These are phyloP conservation scores for Sebastes dallii DNA, from an alignment of 2,797 vertebrate species.

Conservation along the genomic window DNA sequence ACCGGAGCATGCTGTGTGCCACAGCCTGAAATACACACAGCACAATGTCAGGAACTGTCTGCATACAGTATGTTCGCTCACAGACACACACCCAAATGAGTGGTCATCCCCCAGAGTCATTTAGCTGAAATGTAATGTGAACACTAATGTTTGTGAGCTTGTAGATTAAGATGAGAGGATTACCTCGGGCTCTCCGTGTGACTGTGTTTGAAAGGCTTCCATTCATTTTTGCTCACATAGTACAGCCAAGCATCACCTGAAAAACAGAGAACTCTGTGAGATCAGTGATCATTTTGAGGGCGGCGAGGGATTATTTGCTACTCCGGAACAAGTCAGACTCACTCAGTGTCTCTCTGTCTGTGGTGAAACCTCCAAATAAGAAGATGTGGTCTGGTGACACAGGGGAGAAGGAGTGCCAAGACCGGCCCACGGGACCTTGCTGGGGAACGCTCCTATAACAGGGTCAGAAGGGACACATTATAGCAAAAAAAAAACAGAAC, in stretches of 20 bases:
- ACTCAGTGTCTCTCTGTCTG: constrained; percentile 94
- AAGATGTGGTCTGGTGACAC: constrained; percentile 94
- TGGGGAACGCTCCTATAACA: constrained; percentile 80
- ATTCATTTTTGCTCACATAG: constrained; percentile 91
- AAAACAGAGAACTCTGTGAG: background rate
- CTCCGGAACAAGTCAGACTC: constrained; percentile 65
- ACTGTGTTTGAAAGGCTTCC: constrained; percentile 90
- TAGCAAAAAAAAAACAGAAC: background rate
- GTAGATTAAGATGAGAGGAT: background rate
- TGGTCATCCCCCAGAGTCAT: background rate
- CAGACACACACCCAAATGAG: background rate
- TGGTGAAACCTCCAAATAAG: constrained; percentile 97
- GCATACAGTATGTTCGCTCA: background rate
- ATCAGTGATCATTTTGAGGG: background rate
- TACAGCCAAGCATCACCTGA: constrained; percentile 97
- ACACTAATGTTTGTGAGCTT: background rate
- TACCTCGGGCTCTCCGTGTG: constrained; percentile 83
- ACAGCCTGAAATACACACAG: constrained; percentile 82
- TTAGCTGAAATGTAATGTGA: background rate
- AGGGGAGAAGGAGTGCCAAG: constrained; percentile 94
- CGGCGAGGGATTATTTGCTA: too few species aligned
- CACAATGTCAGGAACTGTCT: background rate
- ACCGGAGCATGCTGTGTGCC: constrained; percentile 94
- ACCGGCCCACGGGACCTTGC: constrained; percentile 88
- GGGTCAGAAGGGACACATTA: background rate